These are phyloP conservation scores for Apostichopus leukothele DNA, from an alignment of 53 echinoderm and acorn worm genomes.

Conservation along the genomic window DNA sequence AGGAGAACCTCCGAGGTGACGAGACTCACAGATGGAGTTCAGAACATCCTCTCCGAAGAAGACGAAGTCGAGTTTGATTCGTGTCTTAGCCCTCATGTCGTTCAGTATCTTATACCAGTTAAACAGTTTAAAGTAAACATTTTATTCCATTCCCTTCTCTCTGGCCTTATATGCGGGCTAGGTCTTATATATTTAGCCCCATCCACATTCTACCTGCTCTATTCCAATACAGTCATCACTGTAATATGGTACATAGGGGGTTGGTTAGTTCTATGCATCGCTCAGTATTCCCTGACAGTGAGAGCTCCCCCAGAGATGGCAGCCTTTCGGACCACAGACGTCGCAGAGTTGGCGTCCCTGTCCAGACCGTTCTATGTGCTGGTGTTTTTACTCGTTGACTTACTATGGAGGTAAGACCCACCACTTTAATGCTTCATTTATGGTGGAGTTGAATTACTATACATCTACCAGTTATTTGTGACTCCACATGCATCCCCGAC, in stretches of 20 bases:
- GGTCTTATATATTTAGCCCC: constrained; percentile 83
- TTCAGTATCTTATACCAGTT: constrained; percentile 75
- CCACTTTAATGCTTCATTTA: too few species aligned
- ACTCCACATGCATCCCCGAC: not conserved
- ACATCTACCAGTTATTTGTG: not conserved
- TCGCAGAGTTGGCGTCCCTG: constrained; percentile 71
- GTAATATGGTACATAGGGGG: constrained; percentile 72
- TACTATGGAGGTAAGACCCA: constrained; percentile 75
- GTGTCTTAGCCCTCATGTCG: constrained; percentile 68
- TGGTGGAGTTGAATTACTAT: too few species aligned
- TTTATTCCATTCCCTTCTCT: constrained; percentile 64
- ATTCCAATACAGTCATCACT: constrained; percentile 63
- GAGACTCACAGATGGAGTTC: constrained; percentile 38
- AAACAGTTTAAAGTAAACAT: constrained; percentile 86
- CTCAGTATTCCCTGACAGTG: constrained; percentile 84
- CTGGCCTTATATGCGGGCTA: constrained; percentile 69
- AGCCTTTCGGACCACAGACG: constrained; percentile 72
- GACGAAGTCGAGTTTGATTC: constrained; percentile 93
- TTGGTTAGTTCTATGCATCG: constrained; percentile 79
- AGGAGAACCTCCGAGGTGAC: constrained; percentile 51
- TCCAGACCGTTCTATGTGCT: constrained; percentile 81
- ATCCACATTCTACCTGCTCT: constrained; percentile 68
- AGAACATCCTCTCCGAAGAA: constrained; percentile 76
- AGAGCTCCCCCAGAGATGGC: constrained; percentile 83
- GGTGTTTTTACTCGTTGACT: constrained; percentile 63